A percentile compares a stretch with the other conserved stretches of the same genome.
Conservation (phyloP, 2,113 vertebrate species). For the Myotis davidii region DNA sequence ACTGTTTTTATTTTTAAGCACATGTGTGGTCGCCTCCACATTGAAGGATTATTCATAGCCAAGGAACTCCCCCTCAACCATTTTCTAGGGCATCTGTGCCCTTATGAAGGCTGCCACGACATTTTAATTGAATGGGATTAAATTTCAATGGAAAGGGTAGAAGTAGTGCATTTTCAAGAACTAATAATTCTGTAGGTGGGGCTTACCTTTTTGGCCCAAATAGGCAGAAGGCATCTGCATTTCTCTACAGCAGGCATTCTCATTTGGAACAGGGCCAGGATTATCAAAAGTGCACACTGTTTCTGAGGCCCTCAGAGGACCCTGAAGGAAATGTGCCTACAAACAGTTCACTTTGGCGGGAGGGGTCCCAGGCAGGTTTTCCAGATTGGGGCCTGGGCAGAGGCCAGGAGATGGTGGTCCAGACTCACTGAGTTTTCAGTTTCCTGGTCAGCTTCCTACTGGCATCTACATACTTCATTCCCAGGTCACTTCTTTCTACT, state of each 20-base stretch:
- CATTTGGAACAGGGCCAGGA: constrained; percentile 58
- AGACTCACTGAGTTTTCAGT: neutral
- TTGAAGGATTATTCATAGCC: constrained; percentile 76
- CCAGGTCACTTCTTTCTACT: neutral
- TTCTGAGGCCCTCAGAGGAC: neutral
- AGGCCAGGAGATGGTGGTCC: neutral
- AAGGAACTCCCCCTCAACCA: constrained; percentile 81
- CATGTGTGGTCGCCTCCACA: constrained; percentile 79
- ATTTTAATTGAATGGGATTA: constrained; percentile 82
- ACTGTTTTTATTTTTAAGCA: constrained; percentile 80
- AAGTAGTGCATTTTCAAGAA: constrained; percentile 80
- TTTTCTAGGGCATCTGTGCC: constrained; percentile 84
- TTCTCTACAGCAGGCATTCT: neutral
- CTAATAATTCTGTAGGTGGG: constrained; percentile 76
- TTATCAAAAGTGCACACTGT: neutral
- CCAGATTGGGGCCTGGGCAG: neutral
- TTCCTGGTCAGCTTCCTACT: neutral
- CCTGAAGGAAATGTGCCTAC: neutral
- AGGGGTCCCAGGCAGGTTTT: neutral
- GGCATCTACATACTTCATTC: neutral
- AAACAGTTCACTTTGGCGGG: neutral
- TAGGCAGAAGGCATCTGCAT: constrained; percentile 46
- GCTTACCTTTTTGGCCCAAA: constrained; percentile 68
- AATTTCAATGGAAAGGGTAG: constrained; percentile 79
- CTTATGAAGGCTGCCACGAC: constrained; percentile 77